These are phyloP conservation scores for Polydrusus cervinus DNA, from an alignment of 2,888 invertebrate genomes.

Conservation along the genomic window DNA sequence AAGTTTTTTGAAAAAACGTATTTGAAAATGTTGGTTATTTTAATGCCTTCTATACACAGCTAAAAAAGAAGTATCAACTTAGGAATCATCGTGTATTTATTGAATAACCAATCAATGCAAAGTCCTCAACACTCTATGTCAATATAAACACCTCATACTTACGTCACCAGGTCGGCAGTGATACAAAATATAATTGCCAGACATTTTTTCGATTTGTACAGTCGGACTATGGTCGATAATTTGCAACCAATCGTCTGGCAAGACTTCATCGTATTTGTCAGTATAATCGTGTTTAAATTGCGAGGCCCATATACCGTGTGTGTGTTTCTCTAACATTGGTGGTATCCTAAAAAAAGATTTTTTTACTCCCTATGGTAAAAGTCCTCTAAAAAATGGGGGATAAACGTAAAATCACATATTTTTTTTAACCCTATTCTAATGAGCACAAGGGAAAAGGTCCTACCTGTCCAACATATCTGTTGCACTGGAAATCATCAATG, in stretches of 20 bases:
- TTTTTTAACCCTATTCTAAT: too few species aligned
- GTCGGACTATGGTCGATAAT: conserved; percentile 75
- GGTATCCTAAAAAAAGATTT: conserved; percentile 64
- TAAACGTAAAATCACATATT: background rate
- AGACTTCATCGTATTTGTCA: conserved; percentile 77
- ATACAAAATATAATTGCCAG: conserved; percentile 64
- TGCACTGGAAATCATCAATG: conserved; percentile 62
- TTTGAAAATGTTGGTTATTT: too few species aligned
- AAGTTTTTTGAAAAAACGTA: too few species aligned
- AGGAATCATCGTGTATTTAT: too few species aligned
- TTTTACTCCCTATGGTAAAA: too few species aligned
- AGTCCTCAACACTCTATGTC: background rate
- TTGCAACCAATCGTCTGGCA: conserved; percentile 82
- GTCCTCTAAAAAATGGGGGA: background rate
- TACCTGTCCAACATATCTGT: conserved; percentile 62
- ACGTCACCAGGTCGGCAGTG: conserved; percentile 68
- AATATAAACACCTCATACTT: conserved; percentile 57
- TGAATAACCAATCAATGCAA: too few species aligned
- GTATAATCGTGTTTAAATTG: conserved; percentile 73
- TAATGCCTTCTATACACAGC: too few species aligned
- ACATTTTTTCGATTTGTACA: conserved; percentile 72
- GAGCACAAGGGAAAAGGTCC: too few species aligned
- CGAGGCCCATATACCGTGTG: conserved; percentile 71
- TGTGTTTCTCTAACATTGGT: conserved; percentile 70
- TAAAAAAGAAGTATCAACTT: too few species aligned